These are phyloP conservation scores for Drosophila chauvacae DNA, from an alignment of 1,140 invertebrate genomes.

Conservation along the genomic window DNA sequence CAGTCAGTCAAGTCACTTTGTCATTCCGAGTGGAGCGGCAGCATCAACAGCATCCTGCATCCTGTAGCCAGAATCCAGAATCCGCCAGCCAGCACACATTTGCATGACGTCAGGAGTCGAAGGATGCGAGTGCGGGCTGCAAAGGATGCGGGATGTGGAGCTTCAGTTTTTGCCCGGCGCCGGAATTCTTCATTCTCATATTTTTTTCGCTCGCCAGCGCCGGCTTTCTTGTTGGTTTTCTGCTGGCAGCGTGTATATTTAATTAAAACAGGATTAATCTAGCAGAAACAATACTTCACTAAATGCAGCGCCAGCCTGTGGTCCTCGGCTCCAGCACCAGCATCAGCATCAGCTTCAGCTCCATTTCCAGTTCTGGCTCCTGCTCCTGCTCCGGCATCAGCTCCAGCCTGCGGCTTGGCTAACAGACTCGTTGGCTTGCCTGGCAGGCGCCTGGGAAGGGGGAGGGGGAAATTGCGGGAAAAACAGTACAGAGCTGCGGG, in stretches of 20 bases:
- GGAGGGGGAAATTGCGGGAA: background rate
- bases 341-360: slow-evolving; percentile 12
- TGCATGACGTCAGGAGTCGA: slow-evolving; percentile 74
- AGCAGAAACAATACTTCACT: slow-evolving; percentile 83
- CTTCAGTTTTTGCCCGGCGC: slow-evolving; percentile 34
- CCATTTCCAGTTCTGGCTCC: slow-evolving; percentile 8
- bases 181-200: slow-evolving; percentile 42
- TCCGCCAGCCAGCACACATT: slow-evolving; percentile 43
- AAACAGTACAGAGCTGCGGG: slow-evolving; percentile 15
- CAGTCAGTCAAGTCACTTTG: slow-evolving; percentile 75
- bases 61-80: slow-evolving; percentile 9
- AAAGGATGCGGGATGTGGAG: slow-evolving; percentile 12
- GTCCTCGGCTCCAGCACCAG: slow-evolving; percentile 7
- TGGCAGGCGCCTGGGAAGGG: slow-evolving; percentile 24
- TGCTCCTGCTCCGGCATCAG: slow-evolving; percentile 14
- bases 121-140: slow-evolving; percentile 23
- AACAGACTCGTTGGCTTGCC: slow-evolving; percentile 74
- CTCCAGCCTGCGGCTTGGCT: slow-evolving; percentile 69
- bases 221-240: slow-evolving; percentile 72
- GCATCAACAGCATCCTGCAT: slow-evolving; percentile 46
- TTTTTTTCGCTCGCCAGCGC: slow-evolving; percentile 27
- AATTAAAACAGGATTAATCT: slow-evolving; percentile 83
- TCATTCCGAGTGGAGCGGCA: slow-evolving; percentile 61
- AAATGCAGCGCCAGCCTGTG: slow-evolving; percentile 67
- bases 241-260: slow-evolving; percentile 82